Evolutionary conservation across 2,888 invertebrate species (phyloP).

Genomic region (Thecophora atra): DNA sequence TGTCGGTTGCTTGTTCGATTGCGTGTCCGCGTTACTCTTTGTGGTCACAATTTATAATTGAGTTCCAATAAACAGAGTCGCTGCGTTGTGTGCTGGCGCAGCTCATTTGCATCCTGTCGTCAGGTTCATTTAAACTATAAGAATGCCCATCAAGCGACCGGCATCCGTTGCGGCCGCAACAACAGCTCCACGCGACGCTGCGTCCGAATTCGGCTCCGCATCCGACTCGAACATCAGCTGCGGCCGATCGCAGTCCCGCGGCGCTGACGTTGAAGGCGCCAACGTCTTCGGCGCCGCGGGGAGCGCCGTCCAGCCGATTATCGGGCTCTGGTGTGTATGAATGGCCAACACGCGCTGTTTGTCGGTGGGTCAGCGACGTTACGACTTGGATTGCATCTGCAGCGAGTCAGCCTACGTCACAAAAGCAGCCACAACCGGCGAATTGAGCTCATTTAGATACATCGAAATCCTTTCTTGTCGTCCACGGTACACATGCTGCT

Average conservation of each 20-base stretch:
- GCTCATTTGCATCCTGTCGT: slow-evolving; percentile 61
- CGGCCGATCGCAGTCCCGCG: slow-evolving; percentile 46
- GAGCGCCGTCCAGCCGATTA: slow-evolving; percentile 40
- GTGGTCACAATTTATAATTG: slow-evolving; percentile 57
- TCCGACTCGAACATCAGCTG: not conserved
- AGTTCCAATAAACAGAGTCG: slow-evolving; percentile 56
- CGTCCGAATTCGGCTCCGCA: not conserved
- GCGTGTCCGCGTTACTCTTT: slow-evolving; percentile 46
- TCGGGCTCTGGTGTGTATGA: slow-evolving; percentile 27
- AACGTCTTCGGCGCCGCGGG: slow-evolving; percentile 59
- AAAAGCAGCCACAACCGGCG: not conserved
- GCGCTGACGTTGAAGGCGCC: slow-evolving; percentile 54
- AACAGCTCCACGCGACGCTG: not conserved
- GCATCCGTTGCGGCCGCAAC: slow-evolving; percentile 13
- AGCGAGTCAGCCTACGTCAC: not conserved
- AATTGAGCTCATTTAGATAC: not conserved
- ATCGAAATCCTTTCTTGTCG: not conserved
- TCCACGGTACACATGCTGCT: not conserved
- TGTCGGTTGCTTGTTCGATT: slow-evolving; percentile 15
- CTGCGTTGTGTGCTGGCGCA: slow-evolving; percentile 46
- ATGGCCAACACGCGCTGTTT: slow-evolving; percentile 29
- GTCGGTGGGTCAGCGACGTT: slow-evolving; percentile 32
- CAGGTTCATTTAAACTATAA: slow-evolving; percentile 61
- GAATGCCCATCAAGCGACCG: slow-evolving; percentile 38
- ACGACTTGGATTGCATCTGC: slow-evolving; percentile 33